phyloP scores from a whole-genome alignment of 2,797 vertebrate species.

The Phaenicophaeus curvirostris region DNA sequence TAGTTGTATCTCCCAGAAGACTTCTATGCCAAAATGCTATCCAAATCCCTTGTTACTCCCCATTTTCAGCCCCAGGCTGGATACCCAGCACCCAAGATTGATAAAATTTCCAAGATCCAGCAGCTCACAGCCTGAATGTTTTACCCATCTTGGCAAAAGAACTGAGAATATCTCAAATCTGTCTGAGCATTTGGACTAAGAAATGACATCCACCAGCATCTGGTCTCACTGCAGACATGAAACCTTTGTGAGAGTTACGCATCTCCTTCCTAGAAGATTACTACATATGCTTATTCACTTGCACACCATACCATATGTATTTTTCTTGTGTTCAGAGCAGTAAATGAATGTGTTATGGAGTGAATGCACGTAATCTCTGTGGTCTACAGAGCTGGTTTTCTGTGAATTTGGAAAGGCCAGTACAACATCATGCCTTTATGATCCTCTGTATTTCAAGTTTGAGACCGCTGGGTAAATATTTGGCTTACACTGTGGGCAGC shows the following conservation, averaged over 20 bases:
- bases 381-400: background rate
- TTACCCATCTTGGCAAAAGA: background rate
- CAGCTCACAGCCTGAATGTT: background rate
- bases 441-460: background rate
- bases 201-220: background rate
- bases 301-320: fast-evolving
- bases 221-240: background rate
- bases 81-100: fast-evolving
- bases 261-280: background rate
- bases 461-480: background rate
- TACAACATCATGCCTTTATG: background rate
- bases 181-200: background rate
- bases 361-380: background rate
- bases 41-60: background rate
- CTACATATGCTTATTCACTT: background rate
- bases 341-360: background rate
- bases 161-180: background rate
- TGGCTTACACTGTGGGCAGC: background rate
- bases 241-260: background rate
- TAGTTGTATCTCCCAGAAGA: background rate
- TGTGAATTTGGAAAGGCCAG: background rate
- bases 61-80: background rate
- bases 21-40: background rate
- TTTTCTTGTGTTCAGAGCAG: background rate
- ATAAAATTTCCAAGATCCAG: background rate